These are phyloP conservation scores for Oncorhynchus nerka DNA, from an alignment of 2,113 vertebrate genomes.

Conservation along the genomic window DNA sequence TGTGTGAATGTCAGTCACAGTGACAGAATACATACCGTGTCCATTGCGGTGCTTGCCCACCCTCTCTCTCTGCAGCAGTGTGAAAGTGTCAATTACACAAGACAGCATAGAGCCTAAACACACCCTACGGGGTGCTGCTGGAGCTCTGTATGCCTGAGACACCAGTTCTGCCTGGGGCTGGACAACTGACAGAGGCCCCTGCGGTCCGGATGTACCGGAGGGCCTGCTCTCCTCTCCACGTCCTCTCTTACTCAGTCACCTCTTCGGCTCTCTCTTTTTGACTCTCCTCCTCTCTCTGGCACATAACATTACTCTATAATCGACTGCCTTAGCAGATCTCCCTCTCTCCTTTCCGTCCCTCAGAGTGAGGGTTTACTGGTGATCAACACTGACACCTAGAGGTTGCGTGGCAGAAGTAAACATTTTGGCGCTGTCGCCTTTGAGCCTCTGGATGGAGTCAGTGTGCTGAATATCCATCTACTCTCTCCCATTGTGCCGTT, in stretches of 20 bases:
- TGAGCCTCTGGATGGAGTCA: slow-evolving; percentile 60
- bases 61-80: slow-evolving; percentile 45
- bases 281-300: not conserved
- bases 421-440: slow-evolving; percentile 1
- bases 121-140: not conserved
- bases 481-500: not conserved
- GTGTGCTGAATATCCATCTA: slow-evolving; percentile 36
- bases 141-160: slow-evolving; percentile 16
- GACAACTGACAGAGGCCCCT: slow-evolving; percentile 3
- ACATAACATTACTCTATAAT: too few species aligned
- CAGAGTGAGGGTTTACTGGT: not conserved
- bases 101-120: slow-evolving; percentile 44
- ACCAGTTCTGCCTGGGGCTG: slow-evolving; percentile 13
- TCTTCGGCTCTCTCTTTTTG: not conserved
- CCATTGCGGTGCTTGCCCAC: slow-evolving; percentile 47
- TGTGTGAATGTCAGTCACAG: slow-evolving; percentile 19
- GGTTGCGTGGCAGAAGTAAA: slow-evolving; percentile 26
- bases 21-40: slow-evolving; percentile 11
- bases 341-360: not conserved
- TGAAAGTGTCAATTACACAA: slow-evolving; percentile 68
- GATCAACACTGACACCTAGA: slow-evolving; percentile 56
- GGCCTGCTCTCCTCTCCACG: not conserved
- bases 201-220: not conserved
- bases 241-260: not conserved
- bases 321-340: too few species aligned